Percentiles rank a stretch among this genome's conserved stretches.
Conservation (phyloP, 2,888 invertebrate species). For the Sesamia inferens region DNA sequence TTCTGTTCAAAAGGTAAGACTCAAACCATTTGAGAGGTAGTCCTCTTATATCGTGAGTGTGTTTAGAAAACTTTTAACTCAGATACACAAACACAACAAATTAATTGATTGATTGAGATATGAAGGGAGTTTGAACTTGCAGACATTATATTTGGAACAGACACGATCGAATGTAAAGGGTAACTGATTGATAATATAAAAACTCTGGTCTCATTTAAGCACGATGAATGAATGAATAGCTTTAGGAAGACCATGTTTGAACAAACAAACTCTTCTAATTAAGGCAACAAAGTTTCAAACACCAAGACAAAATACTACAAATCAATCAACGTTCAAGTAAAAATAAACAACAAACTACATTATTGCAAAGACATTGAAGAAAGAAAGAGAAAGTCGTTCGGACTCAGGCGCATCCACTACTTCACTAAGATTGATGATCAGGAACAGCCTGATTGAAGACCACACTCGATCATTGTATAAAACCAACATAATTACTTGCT, state of each 20-base stretch:
- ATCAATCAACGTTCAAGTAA: conserved; percentile 47
- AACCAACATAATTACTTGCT: conserved; percentile 63
- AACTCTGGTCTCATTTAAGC: background rate
- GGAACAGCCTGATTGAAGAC: conserved; percentile 68
- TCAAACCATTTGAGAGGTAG: no score
- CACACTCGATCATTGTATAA: conserved; percentile 62
- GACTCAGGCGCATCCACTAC: conserved; percentile 46
- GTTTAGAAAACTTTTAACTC: no score
- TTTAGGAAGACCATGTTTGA: background rate
- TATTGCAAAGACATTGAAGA: conserved; percentile 45
- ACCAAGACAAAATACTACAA: conserved; percentile 22
- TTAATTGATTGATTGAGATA: background rate
- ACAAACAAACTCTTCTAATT: background rate
- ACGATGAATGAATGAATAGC: no score
- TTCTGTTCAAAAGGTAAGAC: no score
- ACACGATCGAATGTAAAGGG: background rate
- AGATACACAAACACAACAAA: background rate
- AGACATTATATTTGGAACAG: background rate
- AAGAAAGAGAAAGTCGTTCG: conserved; percentile 69
- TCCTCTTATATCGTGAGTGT: no score
- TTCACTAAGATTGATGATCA: conserved; percentile 68
- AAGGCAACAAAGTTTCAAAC: conserved; percentile 7
- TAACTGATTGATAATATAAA: background rate
- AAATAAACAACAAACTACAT: conserved; percentile 42
- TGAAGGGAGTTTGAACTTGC: background rate